A percentile compares a stretch with the other conserved stretches of the same genome.
Evolutionary conservation across 2,888 invertebrate species (phyloP).

Genomic region (Hipparchia sbordonii): DNA sequence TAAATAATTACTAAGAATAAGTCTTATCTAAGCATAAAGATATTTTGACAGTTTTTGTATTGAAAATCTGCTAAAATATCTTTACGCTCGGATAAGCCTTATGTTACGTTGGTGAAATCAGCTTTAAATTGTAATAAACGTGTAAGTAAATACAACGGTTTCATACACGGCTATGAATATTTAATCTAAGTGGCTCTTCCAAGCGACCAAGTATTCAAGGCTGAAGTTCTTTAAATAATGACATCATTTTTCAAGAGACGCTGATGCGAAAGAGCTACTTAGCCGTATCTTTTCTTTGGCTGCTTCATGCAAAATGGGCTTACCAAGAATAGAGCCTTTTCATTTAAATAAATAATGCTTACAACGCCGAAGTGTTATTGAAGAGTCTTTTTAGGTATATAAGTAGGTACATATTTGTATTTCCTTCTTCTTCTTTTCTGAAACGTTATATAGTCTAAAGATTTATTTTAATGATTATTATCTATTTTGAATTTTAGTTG

Average conservation of each 20-base stretch:
- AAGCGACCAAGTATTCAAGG: constrained; percentile 21
- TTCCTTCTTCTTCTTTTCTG: too few species aligned
- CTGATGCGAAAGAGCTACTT: constrained; percentile 18
- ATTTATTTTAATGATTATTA: too few species aligned
- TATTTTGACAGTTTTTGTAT: too few species aligned
- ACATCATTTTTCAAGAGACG: constrained; percentile 22
- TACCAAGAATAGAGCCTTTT: background rate
- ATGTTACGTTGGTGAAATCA: too few species aligned
- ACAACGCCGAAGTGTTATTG: background rate
- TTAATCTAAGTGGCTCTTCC: constrained; percentile 17
- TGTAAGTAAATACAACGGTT: background rate
- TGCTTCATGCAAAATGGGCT: constrained; percentile 15
- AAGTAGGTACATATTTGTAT: too few species aligned
- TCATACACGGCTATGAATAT: constrained; percentile 10
- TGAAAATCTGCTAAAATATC: too few species aligned
- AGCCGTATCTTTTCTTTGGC: constrained; percentile 17
- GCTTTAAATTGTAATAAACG: background rate
- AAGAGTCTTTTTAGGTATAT: background rate
- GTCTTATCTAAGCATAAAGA: too few species aligned
- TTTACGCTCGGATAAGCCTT: too few species aligned
- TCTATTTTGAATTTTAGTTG: too few species aligned
- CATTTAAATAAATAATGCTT: constrained; percentile 8
- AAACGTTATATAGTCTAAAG: too few species aligned
- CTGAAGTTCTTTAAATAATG: constrained; percentile 21
- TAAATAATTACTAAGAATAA: background rate